Evolutionary conservation across 1,140 invertebrate genomes (phyloP), one percentile per base, ranked within the genome.

Genomic region (Habropoda laboriosa): DNA sequence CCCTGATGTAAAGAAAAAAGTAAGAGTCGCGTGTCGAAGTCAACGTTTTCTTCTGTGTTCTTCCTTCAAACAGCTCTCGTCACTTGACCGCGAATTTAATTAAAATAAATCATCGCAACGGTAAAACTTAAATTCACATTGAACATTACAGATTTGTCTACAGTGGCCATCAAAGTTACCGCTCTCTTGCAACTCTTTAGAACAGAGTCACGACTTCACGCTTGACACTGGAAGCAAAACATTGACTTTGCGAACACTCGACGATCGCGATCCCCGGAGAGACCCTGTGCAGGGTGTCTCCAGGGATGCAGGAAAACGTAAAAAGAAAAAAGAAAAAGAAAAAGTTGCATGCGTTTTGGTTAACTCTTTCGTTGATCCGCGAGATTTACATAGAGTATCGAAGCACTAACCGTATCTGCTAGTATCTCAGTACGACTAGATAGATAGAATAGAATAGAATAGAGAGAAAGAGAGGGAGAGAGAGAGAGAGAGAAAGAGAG

Each of bases 371-470:
- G 18, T 79, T 67, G 55, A 70, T 51, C 68, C 78, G 80, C 73
- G 81, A 30, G 38, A 70, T 70, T 55, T 75, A 80, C 79, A 63
- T n/a, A 68, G 30, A 66, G 32, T 66, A 49, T 84, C 80, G 60
- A 81, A 85, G 71, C 81, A 88, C 87, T 87, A 88, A 90, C 87
- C 79, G 80, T 84, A 86, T 83, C 57, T 86, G 81, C 85, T 86
- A 88, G 85, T 89, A 89, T 88, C 82, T 89, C 89, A 91, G 88
- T 87, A 89, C 87, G 86, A 90, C 90, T 90, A 81, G 60, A 71
- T 18, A 38, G 60, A 42, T 63, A 63, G 35, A 24, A 27, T 60
- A 60, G 57, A 60, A 40, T 53, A 68, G 47, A 68, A 27, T 55
- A 55, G 49, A 70, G 35, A 49, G 21, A 49, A 35, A 67, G 40